Evolutionary conservation across 1,140 invertebrate genomes (phyloP), one percentile per base, ranked within the genome.

Genomic region (Cydia splendana): DNA sequence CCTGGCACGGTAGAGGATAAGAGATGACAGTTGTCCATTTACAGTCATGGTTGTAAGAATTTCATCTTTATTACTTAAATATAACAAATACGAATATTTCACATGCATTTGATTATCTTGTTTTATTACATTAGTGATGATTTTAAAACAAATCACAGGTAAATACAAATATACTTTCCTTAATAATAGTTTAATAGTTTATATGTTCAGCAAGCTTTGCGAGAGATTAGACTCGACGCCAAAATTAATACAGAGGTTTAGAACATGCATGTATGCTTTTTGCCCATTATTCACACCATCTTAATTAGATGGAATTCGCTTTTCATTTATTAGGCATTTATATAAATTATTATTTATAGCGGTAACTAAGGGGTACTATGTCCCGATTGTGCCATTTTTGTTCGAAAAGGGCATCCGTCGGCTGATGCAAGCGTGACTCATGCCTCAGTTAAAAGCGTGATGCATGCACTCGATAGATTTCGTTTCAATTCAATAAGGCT

Each of bases 271-370:
- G 4, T 38, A 38, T 7, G 34, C 34, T 38, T 53, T 18, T 15
- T 62, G 57, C 57, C 18, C 57, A 62, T 53, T 53, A 53, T 53
- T 2, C n/a, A 62, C 57, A 62, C 18, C 34, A 38, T 7, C 6
- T 38, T 38, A 34, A 34, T 34, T 34, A 6, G 6, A 7, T 38
- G 34, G 6, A 75, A 79, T 85, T 77, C 73, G 71, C 73, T 82
- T 38, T 38, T 38, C 0, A 38, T 38, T 38, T 38, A 1, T 7
- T 7, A 7, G 34, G 34, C 34, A 7, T 38, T 38, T 7, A 38
- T 5, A 5, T 3, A 20, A 75, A 15, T 15, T 0, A 12, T 48
- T 48, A 10, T 48, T 48, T 48, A 48, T 48, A 48, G 7, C 13
- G 45, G 45, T 48, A 48, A 48, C 45, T 28, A 28, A 1, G 3